Base-by-base conservation (phyloP, 2,113 vertebrate genomes). In the Phylloscopus trochiloides region DNA sequence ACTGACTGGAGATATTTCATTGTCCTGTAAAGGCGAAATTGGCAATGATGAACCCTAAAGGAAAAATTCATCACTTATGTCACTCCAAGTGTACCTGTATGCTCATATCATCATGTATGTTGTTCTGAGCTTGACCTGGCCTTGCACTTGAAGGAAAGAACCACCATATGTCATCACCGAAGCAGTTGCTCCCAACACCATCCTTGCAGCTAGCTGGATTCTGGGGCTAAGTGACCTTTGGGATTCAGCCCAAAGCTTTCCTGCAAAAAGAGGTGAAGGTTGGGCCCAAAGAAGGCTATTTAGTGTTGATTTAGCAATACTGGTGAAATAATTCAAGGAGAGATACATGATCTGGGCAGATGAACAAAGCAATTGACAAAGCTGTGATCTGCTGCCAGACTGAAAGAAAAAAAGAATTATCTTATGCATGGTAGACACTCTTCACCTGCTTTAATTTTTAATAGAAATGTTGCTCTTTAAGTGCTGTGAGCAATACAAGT, bases 401-500 rank as follows among this genome's bases (percentile, higher is more conserved):
- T 84, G 47, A 74, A 82, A 58, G 31, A 87, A 77, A 80, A 80
- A 59, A 26, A 16, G 2, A 4, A 40, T 90, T 88, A 80, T 58
- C 26, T 86, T 82, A 24, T 79, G n/a, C 51, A 66, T 47, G 81
- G 58, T 12, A 96, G 79, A 58, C 38, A 55, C 19, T 90, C 54
- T 61, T 96, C 85, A 86, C 50, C 67, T 94, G 36, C 79, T 96
- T 96, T 90, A 94, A 90, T 97, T 97, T 96, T 96, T 93, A 95
- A 97, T 88, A 91, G 91, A 79, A 76, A 85, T 82, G 12, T 74
- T 96, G 66, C 72, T 96, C 92, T 89, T 88, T 55, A 88, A 83
- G 48, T 54, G 75, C 52, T 29, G 55, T 77, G 55, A 95, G 74
- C 51, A 95, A 91, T 82, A 77, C 3, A 54, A 83, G 36, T 78